phyloP scores from a whole-genome alignment of 2,113 vertebrate species.

The Candoia aspera region DNA sequence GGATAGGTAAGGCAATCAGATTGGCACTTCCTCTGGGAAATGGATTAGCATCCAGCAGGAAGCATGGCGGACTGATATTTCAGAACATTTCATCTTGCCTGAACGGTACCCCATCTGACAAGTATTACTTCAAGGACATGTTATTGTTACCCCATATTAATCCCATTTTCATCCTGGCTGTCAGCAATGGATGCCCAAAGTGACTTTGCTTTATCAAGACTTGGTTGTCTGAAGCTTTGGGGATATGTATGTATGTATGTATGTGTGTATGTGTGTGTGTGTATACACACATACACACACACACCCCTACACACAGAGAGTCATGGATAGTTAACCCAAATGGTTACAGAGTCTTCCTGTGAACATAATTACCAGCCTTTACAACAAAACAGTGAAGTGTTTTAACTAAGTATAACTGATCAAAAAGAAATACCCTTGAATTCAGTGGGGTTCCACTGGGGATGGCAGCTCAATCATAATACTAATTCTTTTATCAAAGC shows the following conservation, averaged over 20 bases:
- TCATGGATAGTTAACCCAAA: background rate
- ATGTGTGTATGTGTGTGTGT: background rate
- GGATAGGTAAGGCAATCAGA: background rate
- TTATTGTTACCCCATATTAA: background rate
- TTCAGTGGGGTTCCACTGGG: background rate
- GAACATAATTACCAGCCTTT: background rate
- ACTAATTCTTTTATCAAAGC: background rate
- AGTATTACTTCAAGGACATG: background rate
- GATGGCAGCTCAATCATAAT: background rate
- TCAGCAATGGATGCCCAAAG: background rate
- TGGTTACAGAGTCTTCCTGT: background rate
- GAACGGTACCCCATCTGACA: background rate
- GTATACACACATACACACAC: no score
- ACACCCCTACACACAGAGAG: no score
- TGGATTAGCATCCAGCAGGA: background rate
- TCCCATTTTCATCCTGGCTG: background rate
- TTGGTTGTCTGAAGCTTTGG: background rate
- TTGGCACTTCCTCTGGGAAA: background rate
- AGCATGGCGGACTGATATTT: background rate
- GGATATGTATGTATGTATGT: background rate
- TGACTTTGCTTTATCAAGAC: background rate
- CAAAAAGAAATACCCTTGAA: background rate
- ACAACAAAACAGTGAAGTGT: no score
- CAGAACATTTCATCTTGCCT: background rate
- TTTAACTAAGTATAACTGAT: background rate